Percentiles rank a stretch among this genome's conserved stretches.
phyloP scores from a whole-genome alignment of 2,797 vertebrate species.

The Poeciliopsis gracilis region DNA sequence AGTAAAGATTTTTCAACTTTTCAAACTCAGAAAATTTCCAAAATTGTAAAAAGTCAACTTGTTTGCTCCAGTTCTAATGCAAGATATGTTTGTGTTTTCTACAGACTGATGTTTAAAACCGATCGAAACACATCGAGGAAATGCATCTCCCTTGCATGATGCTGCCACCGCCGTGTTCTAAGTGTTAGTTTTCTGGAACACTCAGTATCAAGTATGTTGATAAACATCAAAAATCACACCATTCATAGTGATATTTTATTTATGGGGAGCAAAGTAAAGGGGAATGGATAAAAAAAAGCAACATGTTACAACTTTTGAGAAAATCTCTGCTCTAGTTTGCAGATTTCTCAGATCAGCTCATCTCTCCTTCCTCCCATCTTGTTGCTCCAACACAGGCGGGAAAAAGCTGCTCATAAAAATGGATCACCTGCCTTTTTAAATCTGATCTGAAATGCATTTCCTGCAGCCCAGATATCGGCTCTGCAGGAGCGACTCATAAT shows the following conservation, averaged over 20 bases:
- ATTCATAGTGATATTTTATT: neutral
- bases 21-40: too few relatives aligned
- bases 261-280: neutral
- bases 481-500: slow-evolving; percentile 25
- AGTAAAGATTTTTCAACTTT: too few relatives aligned
- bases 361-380: neutral
- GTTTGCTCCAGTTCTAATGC: too few relatives aligned
- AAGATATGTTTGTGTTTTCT: too few relatives aligned
- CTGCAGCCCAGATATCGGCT: slow-evolving; percentile 12
- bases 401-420: slow-evolving; percentile 22
- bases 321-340: neutral
- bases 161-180: neutral
- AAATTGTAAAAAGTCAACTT: too few relatives aligned
- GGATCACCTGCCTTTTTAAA: slow-evolving; percentile 48
- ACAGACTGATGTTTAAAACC: too few relatives aligned
- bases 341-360: too few relatives aligned
- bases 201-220: neutral
- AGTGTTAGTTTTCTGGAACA: neutral
- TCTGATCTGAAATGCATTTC: slow-evolving; percentile 48
- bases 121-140: neutral
- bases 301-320: neutral
- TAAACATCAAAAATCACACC: neutral
- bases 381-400: neutral
- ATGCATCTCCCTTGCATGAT: neutral
- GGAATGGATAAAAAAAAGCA: neutral